phyloP scores from a whole-genome alignment of 2,888 invertebrate species.

The Carpatolechia fugitivella region DNA sequence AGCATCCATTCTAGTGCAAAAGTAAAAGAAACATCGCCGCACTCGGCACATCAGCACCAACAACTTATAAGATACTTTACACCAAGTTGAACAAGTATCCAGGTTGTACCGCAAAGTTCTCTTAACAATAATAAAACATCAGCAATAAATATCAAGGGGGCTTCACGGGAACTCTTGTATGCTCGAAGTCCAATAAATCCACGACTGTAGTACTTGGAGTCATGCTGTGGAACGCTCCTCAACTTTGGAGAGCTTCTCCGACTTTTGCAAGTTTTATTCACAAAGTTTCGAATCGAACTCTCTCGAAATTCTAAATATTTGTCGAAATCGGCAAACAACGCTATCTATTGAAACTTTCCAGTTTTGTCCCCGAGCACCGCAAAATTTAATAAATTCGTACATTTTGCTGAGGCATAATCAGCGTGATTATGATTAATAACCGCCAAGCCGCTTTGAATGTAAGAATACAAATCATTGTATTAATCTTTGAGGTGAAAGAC shows the following conservation, averaged over 20 bases:
- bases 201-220: background rate
- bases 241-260: background rate
- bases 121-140: slow-evolving; percentile 1
- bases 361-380: background rate
- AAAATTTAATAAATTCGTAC: slow-evolving; percentile 1
- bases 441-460: slow-evolving; percentile 1
- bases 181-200: background rate
- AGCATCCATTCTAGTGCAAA: background rate
- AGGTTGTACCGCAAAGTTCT: background rate
- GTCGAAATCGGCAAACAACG: background rate
- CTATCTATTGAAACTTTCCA: background rate
- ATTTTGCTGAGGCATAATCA: background rate
- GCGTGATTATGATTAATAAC: slow-evolving; percentile 1
- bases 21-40: background rate
- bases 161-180: background rate
- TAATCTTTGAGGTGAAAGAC: background rate
- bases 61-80: background rate
- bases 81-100: background rate
- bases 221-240: slow-evolving; percentile 3
- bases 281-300: slow-evolving; percentile 4
- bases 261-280: background rate
- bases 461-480: background rate
- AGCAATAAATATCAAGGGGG: background rate
- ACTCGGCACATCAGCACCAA: background rate
- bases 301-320: slow-evolving; percentile 2